Percentiles rank a stretch among this genome's conserved stretches.
These are phyloP conservation scores for Datnioides undecimradiatus DNA, from an alignment of 2,113 vertebrate species.

Conservation along the genomic window DNA sequence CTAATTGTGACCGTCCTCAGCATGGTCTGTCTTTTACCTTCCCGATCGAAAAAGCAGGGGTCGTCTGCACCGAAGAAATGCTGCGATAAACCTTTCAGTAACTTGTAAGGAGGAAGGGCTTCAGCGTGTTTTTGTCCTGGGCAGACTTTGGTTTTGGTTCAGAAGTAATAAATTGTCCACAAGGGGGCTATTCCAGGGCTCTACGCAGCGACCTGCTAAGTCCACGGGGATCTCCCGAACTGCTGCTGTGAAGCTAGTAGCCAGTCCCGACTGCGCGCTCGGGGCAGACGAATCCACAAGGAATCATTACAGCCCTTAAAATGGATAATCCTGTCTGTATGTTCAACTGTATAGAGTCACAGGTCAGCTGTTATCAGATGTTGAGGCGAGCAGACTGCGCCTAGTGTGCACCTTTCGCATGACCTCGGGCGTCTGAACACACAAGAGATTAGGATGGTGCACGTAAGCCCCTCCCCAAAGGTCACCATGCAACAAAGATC, in stretches of 20 bases:
- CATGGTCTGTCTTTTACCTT: background rate
- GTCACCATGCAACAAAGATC: background rate
- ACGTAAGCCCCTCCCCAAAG: background rate
- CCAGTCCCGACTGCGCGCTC: background rate
- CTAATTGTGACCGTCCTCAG: slow-evolving; percentile 3
- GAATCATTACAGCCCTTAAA: slow-evolving; percentile 14
- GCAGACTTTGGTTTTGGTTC: background rate
- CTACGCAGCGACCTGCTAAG: background rate
- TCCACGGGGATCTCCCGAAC: background rate
- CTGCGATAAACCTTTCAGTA: background rate
- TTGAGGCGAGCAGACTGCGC: background rate
- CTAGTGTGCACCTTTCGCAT: slow-evolving; percentile 2
- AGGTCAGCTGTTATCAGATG: slow-evolving; percentile 51
- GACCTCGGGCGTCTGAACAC: slow-evolving; percentile 17
- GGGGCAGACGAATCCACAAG: slow-evolving; percentile 7
- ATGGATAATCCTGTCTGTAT: slow-evolving; percentile 45
- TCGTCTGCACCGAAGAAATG: background rate
- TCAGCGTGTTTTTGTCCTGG: background rate
- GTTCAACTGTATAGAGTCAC: slow-evolving; percentile 27
- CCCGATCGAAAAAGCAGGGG: background rate
- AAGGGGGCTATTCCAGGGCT: background rate
- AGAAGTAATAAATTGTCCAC: background rate
- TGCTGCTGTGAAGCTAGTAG: background rate
- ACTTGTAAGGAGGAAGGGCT: background rate
- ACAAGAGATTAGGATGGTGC: slow-evolving; percentile 14